phyloP scores from a whole-genome alignment of 2,888 invertebrate genomes.

The Trypoxylon attenuatum region DNA sequence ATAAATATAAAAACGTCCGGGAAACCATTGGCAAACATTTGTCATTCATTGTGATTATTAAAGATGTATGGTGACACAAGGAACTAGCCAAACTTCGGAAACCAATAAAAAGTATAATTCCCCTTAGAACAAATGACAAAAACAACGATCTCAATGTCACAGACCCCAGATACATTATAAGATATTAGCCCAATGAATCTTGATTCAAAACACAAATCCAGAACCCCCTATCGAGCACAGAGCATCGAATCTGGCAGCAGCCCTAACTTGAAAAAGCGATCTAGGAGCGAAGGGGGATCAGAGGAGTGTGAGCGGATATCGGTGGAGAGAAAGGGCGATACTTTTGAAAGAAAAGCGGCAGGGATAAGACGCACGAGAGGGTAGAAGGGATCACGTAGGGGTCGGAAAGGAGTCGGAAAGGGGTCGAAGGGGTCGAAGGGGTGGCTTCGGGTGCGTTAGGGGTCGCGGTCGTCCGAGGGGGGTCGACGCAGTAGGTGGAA shows the following conservation, averaged over 20 bases:
- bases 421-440: conserved; percentile 1
- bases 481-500: conserved; percentile 1
- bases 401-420: neutral
- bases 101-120: too few relatives aligned
- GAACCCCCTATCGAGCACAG: conserved; percentile 3
- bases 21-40: too few relatives aligned
- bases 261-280: conserved; percentile 6
- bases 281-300: conserved; percentile 13
- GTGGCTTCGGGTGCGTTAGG: conserved; percentile 7
- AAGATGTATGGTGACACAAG: too few relatives aligned
- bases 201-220: neutral
- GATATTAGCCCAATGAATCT: neutral
- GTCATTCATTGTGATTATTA: too few relatives aligned
- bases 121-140: too few relatives aligned
- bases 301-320: neutral
- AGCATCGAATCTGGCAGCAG: conserved; percentile 20
- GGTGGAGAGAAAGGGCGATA: conserved; percentile 7
- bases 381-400: conserved; percentile 4
- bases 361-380: conserved; percentile 7
- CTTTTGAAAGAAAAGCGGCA: neutral
- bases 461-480: neutral
- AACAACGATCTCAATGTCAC: too few relatives aligned
- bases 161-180: too few relatives aligned
- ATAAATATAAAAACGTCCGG: too few relatives aligned
- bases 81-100: too few relatives aligned